A percentile compares a stretch with the other conserved stretches of the same genome.
Conservation (phyloP, 2,888 invertebrate species). For the Selenia dentaria region DNA sequence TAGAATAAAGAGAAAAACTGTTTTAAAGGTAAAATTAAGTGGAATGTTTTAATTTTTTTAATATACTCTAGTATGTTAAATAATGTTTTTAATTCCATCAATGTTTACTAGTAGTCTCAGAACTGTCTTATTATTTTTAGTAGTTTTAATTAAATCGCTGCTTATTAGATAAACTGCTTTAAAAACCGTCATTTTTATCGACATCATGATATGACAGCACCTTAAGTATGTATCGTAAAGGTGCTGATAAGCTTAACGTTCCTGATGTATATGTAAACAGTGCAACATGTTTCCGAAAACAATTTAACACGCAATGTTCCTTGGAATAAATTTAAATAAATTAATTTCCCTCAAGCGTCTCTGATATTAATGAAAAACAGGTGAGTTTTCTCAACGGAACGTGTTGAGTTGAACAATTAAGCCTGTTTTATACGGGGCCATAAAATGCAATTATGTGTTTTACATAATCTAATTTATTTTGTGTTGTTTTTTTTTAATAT, state of each 20-base stretch:
- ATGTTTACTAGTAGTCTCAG: no score
- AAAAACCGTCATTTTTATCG: no score
- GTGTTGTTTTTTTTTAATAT: constrained; percentile 6
- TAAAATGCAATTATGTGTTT: constrained; percentile 29
- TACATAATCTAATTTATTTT: constrained; percentile 16
- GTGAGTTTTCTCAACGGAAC: constrained; percentile 39
- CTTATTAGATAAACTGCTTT: no score
- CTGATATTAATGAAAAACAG: constrained; percentile 44
- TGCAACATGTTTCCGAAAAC: constrained; percentile 15
- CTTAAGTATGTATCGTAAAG: neutral
- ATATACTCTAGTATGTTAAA: no score
- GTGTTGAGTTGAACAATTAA: constrained; percentile 37
- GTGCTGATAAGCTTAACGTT: no score
- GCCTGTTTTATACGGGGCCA: constrained; percentile 29
- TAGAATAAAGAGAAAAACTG: no score
- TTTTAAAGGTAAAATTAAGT: no score
- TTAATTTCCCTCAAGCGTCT: constrained; percentile 38
- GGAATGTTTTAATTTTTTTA: no score
- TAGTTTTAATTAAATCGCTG: no score
- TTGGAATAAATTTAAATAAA: constrained; percentile 42
- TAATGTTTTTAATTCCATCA: no score
- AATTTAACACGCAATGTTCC: constrained; percentile 26
- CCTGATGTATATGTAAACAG: neutral
- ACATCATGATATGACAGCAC: no score
- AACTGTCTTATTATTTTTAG: no score